Base-by-base conservation (phyloP, 2,888 invertebrate species). In the Aphidius colemani region DNA sequence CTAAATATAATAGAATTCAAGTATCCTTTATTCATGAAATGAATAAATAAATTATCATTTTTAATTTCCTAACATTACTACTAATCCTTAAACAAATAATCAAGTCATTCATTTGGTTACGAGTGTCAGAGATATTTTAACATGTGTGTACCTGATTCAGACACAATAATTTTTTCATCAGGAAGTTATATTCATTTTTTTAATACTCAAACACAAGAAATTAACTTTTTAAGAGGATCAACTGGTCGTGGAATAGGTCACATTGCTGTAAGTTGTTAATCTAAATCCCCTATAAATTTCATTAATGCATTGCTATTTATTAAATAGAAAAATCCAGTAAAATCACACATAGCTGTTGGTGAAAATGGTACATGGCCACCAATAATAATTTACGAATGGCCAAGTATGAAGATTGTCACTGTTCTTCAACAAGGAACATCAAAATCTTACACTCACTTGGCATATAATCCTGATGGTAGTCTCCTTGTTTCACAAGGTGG, bases 361-460 rank as follows among this genome's bases (percentile, higher is more conserved):
- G 96, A 96, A 83, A 92, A 91, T 80, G 90, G 90, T 0, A 75
- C 76, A 0, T 83, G 87, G 7, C 95, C 96, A 0, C 84, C 90
- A 10, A 91, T 96, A 69, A 86, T 93, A 44, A 85, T 96, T 51
- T 96, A 94, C 79, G 88, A 89, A 62, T 96, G 91, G 90, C 95
- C 96, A 0, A 86, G 88, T 62, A 86, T 95, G 83, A 87, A 90
- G 59, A 87, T 93, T 7, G 86, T 91, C 55, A 87, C 89, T 4
- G 86, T 91, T n/a, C 84, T 96, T 39, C 83, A 87, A 63, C 89
- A 88, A 63, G 95, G 95, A n/a, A 93, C 95, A 1, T 84, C 87
- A 49, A 85, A 85, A 67, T 87, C 87, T 7, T 96, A 90, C 75
- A 87, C 92, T 1, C 88, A 90, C 73, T 83, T 95, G 40, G 86